Evolutionary conservation across 2,888 invertebrate genomes (phyloP).

Genomic region (Mimumesa dahlbomi): DNA sequence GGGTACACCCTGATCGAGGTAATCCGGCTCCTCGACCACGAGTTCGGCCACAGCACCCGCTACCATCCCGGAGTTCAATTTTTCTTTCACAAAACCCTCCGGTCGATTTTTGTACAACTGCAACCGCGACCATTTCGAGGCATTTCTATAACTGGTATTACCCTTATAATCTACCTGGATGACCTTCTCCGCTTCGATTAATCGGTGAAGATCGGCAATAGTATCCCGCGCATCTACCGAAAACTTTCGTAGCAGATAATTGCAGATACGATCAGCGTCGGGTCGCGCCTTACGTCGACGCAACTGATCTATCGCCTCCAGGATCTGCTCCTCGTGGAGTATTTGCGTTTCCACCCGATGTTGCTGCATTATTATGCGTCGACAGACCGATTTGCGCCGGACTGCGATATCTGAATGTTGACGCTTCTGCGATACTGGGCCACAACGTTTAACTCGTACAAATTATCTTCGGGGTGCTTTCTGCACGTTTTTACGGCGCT

Average conservation of each 20-base stretch:
- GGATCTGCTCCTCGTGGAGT: constrained; percentile 87
- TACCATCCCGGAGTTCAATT: constrained; percentile 81
- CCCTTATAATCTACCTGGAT: constrained; percentile 93
- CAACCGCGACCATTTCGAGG: constrained; percentile 85
- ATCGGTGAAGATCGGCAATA: constrained; percentile 87
- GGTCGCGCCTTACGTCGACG: constrained; percentile 92
- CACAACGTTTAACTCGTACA: neutral
- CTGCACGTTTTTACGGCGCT: constrained; percentile 31
- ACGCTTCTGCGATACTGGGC: neutral
- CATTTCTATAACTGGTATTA: constrained; percentile 91
- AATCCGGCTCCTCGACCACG: constrained; percentile 87
- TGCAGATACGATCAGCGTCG: constrained; percentile 90
- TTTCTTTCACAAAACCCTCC: constrained; percentile 82
- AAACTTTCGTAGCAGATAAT: constrained; percentile 89
- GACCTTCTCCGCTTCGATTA: constrained; percentile 88
- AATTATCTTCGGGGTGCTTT: constrained; percentile 5
- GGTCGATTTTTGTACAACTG: constrained; percentile 79
- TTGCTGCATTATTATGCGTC: constrained; percentile 68
- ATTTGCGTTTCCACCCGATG: constrained; percentile 82
- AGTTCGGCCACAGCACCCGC: constrained; percentile 87
- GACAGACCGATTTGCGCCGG: constrained; percentile 10
- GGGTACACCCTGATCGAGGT: constrained; percentile 87
- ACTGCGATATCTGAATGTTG: constrained; percentile 11
- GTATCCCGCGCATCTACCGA: constrained; percentile 87
- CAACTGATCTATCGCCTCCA: constrained; percentile 92